These are phyloP conservation scores for Ridgeia piscesae DNA, from an alignment of 1,140 invertebrate genomes.

Conservation along the genomic window DNA sequence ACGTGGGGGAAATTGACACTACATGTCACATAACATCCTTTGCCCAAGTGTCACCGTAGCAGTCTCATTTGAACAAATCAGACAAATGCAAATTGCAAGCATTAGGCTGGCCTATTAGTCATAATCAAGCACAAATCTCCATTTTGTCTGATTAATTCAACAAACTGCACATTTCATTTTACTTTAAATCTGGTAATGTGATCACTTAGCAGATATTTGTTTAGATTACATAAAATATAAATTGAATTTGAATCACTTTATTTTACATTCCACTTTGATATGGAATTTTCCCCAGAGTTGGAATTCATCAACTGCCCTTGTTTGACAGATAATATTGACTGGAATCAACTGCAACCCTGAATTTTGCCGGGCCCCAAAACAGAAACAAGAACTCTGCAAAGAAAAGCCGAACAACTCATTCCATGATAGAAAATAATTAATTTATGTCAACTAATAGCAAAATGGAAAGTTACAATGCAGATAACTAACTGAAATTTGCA, in stretches of 20 bases:
- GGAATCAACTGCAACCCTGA: neutral
- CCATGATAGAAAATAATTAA: neutral
- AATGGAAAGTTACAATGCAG: neutral
- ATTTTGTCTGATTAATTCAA: neutral
- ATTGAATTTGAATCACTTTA: neutral
- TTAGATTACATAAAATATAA: neutral
- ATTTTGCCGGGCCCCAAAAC: neutral
- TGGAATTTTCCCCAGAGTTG: neutral
- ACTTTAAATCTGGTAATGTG: neutral
- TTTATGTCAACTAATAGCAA: neutral
- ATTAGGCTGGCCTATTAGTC: neutral
- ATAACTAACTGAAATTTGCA: neutral
- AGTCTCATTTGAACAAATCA: neutral
- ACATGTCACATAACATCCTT: neutral
- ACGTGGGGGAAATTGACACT: neutral
- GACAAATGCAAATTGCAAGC: neutral
- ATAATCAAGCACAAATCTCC: neutral
- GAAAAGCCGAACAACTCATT: neutral
- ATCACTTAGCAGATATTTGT: neutral
- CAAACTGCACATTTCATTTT: neutral
- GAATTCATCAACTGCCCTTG: neutral
- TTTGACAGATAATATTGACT: neutral
- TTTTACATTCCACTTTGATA: neutral
- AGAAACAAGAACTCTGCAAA: neutral
- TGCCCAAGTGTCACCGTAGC: neutral